Conservation (phyloP, 2,113 vertebrate species). For the Glareola pratincola region DNA sequence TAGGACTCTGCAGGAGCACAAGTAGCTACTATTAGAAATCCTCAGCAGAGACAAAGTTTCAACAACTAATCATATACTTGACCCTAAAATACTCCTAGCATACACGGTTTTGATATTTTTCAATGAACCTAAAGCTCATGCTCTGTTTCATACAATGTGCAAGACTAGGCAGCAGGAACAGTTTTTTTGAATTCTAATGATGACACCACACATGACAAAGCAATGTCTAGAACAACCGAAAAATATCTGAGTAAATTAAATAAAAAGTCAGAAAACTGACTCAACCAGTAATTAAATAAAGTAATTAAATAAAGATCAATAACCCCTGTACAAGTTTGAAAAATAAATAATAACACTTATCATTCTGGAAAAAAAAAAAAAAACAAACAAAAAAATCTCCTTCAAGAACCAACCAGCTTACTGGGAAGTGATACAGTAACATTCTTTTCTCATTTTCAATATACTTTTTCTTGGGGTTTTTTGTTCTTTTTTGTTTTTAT, state of each 20-base stretch:
- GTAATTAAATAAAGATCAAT: neutral
- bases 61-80: neutral
- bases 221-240: neutral
- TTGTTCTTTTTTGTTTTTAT: neutral
- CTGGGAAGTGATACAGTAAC: neutral
- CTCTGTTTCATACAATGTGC: neutral
- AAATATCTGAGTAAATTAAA: neutral
- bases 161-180: neutral
- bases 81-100: neutral
- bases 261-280: neutral
- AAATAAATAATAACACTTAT: neutral
- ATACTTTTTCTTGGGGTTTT: neutral
- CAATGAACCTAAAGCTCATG: neutral
- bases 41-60: neutral
- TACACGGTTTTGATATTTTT: neutral
- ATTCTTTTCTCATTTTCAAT: neutral
- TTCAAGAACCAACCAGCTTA: neutral
- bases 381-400: neutral
- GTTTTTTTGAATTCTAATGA: neutral
- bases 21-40: neutral
- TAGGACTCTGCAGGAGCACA: neutral
- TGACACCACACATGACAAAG: neutral
- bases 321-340: neutral
- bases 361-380: neutral
- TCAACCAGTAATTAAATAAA: neutral